Base-by-base conservation (phyloP, 1,140 invertebrate species). In the Rhagoletis pomonella region DNA sequence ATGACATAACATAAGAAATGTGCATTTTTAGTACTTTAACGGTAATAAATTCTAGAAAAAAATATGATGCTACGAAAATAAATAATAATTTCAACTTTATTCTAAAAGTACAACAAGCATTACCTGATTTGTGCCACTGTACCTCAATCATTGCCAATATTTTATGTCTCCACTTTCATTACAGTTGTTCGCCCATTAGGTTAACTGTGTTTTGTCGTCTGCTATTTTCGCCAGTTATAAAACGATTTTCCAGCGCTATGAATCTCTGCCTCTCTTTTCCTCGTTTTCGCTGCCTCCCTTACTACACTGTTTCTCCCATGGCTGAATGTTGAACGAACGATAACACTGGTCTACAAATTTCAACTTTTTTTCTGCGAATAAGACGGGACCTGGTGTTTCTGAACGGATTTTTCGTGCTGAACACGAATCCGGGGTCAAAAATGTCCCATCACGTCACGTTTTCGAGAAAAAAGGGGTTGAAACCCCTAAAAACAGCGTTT, bases 241-340 rank as follows among this genome's bases (percentile, higher is more conserved):
- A 47, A 7, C 42, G 42, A 73, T 73, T 73, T 73, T 73, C 42
- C 67, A 73, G 67, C 14, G 67, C 44, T 47, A 73, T 73, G 67
- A 73, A 47, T 73, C 44, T 44, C 12, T n/a, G 67, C n/a, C 10
- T 1, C 1, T 1, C 2, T 55, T 5, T 10, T 5, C 10, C 10
- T 55, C 9, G 9, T 55, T 4, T 55, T 55, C 9, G 5, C 10
- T 55, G 5, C 10, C 0, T 55, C 44, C 17, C 1, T 62, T 62
- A 14, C 12, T n/a, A 12, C 65, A 12, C 65, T 17, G 10, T 10
- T 17, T 62, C 17, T 62, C 39, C 42, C 12, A 39, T 17, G n/a
- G 14, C 42, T 73, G 42, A 47, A 47, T 44, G 29, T 29, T 29
- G 29, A 29, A 29, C 29, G 29, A 29, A 29, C 29, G 29, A 29